Evolutionary conservation across 2,888 invertebrate species (phyloP), one percentile per base, ranked within the genome.

Genomic region (Caenorhabditis sp.): DNA sequence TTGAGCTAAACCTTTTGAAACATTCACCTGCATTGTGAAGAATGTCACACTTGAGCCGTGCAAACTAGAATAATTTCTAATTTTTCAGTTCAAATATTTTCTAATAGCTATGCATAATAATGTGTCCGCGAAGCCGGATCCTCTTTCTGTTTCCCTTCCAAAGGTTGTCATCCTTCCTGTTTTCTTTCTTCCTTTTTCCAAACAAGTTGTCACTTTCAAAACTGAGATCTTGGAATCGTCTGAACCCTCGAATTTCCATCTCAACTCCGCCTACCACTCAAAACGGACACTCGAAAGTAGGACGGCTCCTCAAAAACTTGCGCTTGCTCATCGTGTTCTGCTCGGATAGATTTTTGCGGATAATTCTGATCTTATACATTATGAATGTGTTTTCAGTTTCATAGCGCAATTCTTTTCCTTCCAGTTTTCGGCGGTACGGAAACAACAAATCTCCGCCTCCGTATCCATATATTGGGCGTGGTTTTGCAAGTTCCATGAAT

Each of bases 281-380:
- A 22, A 48, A 32, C 15, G 13, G 22, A 35, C 56, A 39, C 66
- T 66, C 15, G 32, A 66, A 66, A 56, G 48, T 39, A 26, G 4
- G 39, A 37, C 22, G 13, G 20, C 13, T 62, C 52, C 50, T 15
- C 37, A 20, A 30, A 43, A 22, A 46, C 46, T 53, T 17, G 32
- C 2, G 13, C 39, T 62, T 2, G 9, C 27, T 59, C 26, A 35
- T 46, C 27, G 8, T 46, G 1, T 59, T 20, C 26, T 22, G 48
- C 13, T 39, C 27, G n/a, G n/a, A n/a, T n/a, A n/a, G n/a, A n/a
- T n/a, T n/a, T n/a, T n/a, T n/a, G n/a, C n/a, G n/a, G n/a, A n/a
- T n/a, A n/a, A n/a, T n/a, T n/a, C 56, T 56, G 56, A 66, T 66
- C 66, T 66, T 66, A 66, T 66, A 50, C 56, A 66, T 66, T 66